Evolutionary conservation across 2,113 vertebrate species (phyloP), one percentile per base, ranked within the genome.

Genomic region (Brevimyrus niger): DNA sequence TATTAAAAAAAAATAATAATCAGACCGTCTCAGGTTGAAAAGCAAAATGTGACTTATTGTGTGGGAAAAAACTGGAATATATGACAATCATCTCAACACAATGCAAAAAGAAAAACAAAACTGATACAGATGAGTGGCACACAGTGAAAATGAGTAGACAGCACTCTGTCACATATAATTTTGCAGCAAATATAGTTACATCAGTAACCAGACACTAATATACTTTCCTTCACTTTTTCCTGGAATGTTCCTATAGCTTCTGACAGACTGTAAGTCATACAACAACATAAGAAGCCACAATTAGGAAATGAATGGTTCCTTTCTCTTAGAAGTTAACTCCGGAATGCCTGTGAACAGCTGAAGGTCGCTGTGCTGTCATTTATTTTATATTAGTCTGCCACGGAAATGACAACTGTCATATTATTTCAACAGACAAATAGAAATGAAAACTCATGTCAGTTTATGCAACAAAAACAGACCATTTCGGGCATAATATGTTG

Each of bases 361-460:
- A 21, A 47, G 21, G 38, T 46, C 21, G 23, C 82, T 46, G 82
- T 38, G 6, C 82, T 84, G 38, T 84, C 1, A 44, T 44, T 44
- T 46, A 84, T 84, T 47, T 46, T 84, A 47, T 47, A 84, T 84
- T 84, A 84, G 19, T 47, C 38, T 23, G 21, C 82, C 44, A 47
- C 21, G 44, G 42, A 84, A 84, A 84, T 47, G 44, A 47, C 82
- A 84, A 84, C 21, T n/a, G 82, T 84, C 42, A 84, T 84, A 42
- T 84, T 84, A 84, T 84, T 84, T 84, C 82, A 84, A 47, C 44
- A 84, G 21, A 84, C 21, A 84, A 84, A 82, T 44, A 82, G 3
- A 46, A 47, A 83, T 19, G 38, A 23, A 83, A 21, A 84, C 9
- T 47, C 10, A 23, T 47, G 19, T 47, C 82, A 84, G 44, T 47